These are phyloP conservation scores for Halcyon smyrnensis DNA, from an alignment of 2,797 vertebrate species.

Conservation along the genomic window DNA sequence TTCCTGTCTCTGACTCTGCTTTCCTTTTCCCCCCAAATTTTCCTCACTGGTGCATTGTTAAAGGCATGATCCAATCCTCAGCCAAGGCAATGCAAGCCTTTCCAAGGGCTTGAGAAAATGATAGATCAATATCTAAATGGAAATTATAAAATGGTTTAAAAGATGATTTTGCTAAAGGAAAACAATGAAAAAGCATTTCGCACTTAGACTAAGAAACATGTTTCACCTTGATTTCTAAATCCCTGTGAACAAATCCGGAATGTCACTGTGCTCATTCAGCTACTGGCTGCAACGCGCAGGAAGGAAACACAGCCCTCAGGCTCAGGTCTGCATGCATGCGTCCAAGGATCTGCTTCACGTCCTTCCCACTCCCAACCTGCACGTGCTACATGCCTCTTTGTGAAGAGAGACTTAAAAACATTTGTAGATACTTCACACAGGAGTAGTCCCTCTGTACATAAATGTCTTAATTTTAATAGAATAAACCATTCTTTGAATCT, in stretches of 20 bases:
- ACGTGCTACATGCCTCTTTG: accelerated
- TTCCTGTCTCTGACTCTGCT: background rate
- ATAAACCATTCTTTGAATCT: background rate
- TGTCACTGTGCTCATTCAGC: background rate
- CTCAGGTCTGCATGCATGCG: background rate
- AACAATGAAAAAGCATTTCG: background rate
- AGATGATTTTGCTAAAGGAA: background rate
- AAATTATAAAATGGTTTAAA: background rate
- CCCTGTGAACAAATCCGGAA: background rate
- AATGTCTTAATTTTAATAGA: background rate
- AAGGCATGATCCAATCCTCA: background rate
- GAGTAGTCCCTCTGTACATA: background rate
- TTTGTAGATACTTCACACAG: background rate
- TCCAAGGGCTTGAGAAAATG: background rate
- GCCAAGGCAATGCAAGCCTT: background rate
- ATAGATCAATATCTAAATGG: background rate
- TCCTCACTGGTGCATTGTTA: background rate
- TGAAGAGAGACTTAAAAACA: background rate
- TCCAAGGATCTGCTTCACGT: background rate
- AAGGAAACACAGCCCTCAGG: background rate
- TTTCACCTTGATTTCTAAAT: background rate
- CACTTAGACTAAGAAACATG: background rate
- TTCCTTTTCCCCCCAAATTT: background rate
- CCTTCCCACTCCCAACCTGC: background rate
- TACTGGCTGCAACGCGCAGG: background rate